A percentile compares a stretch with the other conserved stretches of the same genome.
Evolutionary conservation across 2,797 vertebrate species (phyloP).

Genomic region (Remorina albescens): DNA sequence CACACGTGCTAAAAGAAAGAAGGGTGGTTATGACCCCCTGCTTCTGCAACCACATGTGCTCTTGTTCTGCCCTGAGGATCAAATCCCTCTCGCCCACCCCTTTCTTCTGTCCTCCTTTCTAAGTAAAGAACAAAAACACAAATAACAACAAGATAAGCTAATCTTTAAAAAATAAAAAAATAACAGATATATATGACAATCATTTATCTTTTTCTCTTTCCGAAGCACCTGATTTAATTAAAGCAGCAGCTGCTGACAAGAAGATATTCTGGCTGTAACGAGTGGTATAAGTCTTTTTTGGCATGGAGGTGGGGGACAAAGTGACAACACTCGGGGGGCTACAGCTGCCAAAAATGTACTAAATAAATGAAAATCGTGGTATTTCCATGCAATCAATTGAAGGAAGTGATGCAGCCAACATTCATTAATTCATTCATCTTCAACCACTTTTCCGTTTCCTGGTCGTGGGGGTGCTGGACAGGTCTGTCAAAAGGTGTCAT

Average conservation of each 20-base stretch:
- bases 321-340: background rate
- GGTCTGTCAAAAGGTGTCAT: no score
- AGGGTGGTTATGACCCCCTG: conserved; percentile 55
- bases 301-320: background rate
- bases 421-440: no score
- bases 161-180: conserved; percentile 1
- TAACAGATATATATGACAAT: conserved; percentile 17
- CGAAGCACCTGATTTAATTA: background rate
- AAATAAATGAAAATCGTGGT: no score
- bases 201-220: conserved; percentile 14
- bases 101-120: conserved; percentile 26
- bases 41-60: conserved; percentile 64
- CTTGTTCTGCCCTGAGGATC: conserved; percentile 59
- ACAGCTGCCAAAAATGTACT: background rate
- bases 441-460: no score
- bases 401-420: background rate
- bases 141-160: conserved; percentile 5
- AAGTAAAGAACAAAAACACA: conserved; percentile 26
- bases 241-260: background rate
- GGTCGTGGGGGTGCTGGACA: no score
- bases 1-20: conserved; percentile 58
- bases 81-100: conserved; percentile 38
- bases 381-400: background rate
- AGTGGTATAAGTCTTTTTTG: background rate
- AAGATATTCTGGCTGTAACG: background rate